These are phyloP conservation scores for Acanthopagrus latus DNA, from an alignment of 2,797 vertebrate species.

Conservation along the genomic window DNA sequence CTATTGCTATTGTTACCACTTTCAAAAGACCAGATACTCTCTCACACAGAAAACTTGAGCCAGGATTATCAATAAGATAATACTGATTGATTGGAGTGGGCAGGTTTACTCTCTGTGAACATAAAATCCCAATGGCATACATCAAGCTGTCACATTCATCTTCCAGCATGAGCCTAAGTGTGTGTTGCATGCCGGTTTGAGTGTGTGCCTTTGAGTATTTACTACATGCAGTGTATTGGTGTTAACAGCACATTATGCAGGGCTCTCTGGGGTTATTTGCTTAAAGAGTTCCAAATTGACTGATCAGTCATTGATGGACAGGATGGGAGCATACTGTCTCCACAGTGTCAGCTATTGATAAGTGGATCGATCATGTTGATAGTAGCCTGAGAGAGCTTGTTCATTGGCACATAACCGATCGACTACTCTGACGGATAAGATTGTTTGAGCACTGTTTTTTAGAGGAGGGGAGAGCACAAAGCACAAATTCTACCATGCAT, in stretches of 20 bases:
- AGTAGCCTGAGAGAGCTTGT: slow-evolving; percentile 63
- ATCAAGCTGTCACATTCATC: slow-evolving; percentile 25
- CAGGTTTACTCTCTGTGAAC: slow-evolving; percentile 17
- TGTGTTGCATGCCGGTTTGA: not conserved
- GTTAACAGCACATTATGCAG: slow-evolving; percentile 50
- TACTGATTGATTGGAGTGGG: slow-evolving; percentile 29
- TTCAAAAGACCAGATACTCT: slow-evolving; percentile 15
- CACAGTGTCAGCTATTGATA: slow-evolving; percentile 73
- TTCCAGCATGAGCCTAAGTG: not conserved
- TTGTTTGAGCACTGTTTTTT: slow-evolving; percentile 63
- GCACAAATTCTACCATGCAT: slow-evolving; percentile 29
- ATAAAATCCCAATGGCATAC: not conserved
- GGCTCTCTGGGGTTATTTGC: slow-evolving; percentile 55
- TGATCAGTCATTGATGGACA: slow-evolving; percentile 72
- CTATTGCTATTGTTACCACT: not conserved
- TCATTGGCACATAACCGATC: slow-evolving; percentile 69
- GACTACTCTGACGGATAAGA: slow-evolving; percentile 60
- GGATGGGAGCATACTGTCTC: slow-evolving; percentile 58
- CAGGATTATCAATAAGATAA: slow-evolving; percentile 29
- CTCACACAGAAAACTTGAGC: slow-evolving; percentile 5
- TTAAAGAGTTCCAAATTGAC: slow-evolving; percentile 69
- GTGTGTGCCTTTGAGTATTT: slow-evolving; percentile 14
- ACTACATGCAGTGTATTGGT: slow-evolving; percentile 5
- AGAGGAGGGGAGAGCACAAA: slow-evolving; percentile 28
- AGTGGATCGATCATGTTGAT: slow-evolving; percentile 64